phyloP scores from a whole-genome alignment of 2,888 invertebrate species.

The Troglohyphantes excavatus region DNA sequence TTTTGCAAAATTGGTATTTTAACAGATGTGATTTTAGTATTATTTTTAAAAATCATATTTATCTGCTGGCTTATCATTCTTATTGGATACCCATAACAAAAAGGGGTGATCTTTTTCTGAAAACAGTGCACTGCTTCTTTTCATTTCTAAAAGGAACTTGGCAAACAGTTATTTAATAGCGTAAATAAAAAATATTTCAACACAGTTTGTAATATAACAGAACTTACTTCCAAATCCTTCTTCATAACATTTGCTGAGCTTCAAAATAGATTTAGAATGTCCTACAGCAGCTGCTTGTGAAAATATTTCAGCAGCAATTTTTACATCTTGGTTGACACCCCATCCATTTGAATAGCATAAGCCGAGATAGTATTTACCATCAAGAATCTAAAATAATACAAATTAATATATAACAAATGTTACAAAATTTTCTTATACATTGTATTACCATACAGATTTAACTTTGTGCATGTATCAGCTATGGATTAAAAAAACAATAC shows the following conservation, averaged over 20 bases:
- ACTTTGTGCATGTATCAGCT: not conserved
- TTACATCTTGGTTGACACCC: slow-evolving; percentile 48
- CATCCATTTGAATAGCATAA: slow-evolving; percentile 77
- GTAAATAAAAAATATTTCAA: not conserved
- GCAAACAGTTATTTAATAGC: too few relatives aligned
- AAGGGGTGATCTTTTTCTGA: too few relatives aligned
- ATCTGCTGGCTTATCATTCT: too few relatives aligned
- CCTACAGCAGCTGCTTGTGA: slow-evolving; percentile 47
- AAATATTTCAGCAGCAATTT: slow-evolving; percentile 50
- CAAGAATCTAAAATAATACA: slow-evolving; percentile 41
- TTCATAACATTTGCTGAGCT: slow-evolving; percentile 56
- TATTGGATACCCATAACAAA: too few relatives aligned
- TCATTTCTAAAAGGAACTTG: too few relatives aligned
- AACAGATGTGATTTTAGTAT: too few relatives aligned
- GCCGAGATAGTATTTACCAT: slow-evolving; percentile 74
- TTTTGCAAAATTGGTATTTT: too few relatives aligned
- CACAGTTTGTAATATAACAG: not conserved
- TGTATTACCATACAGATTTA: not conserved
- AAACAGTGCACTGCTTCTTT: too few relatives aligned
- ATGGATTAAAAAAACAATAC: slow-evolving; percentile 13
- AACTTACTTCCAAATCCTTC: slow-evolving; percentile 62
- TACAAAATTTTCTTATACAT: not conserved
- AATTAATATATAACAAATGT: not conserved
- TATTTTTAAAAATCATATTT: too few relatives aligned
- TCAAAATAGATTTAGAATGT: slow-evolving; percentile 47